Base-by-base conservation (phyloP, 1,140 invertebrate species). In the Saccostrea glomerata region DNA sequence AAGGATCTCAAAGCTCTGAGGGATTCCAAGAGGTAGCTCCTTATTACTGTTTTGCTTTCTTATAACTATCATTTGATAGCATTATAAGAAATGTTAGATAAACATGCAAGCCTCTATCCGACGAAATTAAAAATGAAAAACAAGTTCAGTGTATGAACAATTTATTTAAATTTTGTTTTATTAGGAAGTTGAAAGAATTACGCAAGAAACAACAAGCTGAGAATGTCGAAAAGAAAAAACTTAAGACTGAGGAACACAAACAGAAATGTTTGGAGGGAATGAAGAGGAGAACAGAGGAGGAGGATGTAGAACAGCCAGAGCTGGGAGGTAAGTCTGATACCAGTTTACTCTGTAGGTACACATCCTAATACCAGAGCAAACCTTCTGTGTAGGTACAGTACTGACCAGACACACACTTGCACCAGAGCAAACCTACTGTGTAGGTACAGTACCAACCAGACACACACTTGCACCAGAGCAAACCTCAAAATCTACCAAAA, bases 121-220 rank as follows among this genome's bases (percentile, higher is more conserved):
- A 1, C 47, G 2, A 36, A 36, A 36, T 1, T 36, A 36, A 36
- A 36, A 36, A n/a, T n/a, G n/a, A n/a, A n/a, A n/a, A n/a, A n/a
- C n/a, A n/a, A n/a, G n/a, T n/a, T n/a, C n/a, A n/a, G n/a, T n/a
- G n/a, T n/a, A n/a, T n/a, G n/a, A n/a, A n/a, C n/a, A n/a, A n/a
- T n/a, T n/a, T n/a, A n/a, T 36, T 47, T 47, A 47, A 47, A 47
- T 47, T 47, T 47, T 2, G 2, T 47, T 47, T 89, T 86, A 90
- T 89, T 86, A 95, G 94, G 77, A 93, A 92, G 77, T 93, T 97
- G 12, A 98, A 98, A 95, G 97, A 97, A 92, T 96, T 97, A 89
- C 96, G 97, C 6, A 97, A 97, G 91, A 96, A 96, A 89, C 95
- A 96, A 90, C 97, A 98, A 94, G 96, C 97, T 30, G 96, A 97